Evolutionary conservation across 2,888 invertebrate genomes (phyloP).

Genomic region (Xylophagus ater): DNA sequence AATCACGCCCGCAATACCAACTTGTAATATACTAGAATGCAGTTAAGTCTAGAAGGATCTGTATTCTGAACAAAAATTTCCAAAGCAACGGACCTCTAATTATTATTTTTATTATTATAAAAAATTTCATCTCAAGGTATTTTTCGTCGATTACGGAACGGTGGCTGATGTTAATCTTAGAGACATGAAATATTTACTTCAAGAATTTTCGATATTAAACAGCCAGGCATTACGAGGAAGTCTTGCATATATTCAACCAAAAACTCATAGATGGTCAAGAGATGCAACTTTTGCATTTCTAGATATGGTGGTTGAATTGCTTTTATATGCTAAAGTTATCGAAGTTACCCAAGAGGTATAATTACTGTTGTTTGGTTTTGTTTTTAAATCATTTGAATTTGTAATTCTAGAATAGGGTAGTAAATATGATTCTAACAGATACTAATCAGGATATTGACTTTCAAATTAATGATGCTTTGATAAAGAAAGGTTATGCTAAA

Average conservation of each 20-base stretch:
- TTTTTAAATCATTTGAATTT: neutral
- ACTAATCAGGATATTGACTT: conserved; percentile 13
- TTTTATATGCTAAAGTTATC: conserved; percentile 14
- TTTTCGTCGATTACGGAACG: conserved; percentile 16
- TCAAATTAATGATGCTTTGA: conserved; percentile 15
- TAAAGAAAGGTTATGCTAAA: conserved; percentile 10
- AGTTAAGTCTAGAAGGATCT: too few species aligned
- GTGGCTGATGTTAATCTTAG: neutral
- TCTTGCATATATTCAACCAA: conserved; percentile 14
- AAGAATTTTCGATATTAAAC: conserved; percentile 11
- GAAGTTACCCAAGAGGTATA: conserved; percentile 13
- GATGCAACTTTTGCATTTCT: conserved; percentile 15
- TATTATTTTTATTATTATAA: too few species aligned
- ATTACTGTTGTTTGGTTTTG: neutral
- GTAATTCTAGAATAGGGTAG: conserved; percentile 9
- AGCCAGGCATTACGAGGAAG: conserved; percentile 13
- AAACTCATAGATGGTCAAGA: conserved; percentile 12
- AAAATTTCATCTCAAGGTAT: too few species aligned
- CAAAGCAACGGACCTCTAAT: too few species aligned
- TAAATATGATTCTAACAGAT: conserved; percentile 13
- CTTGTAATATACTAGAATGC: too few species aligned
- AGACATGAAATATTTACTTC: conserved; percentile 12
- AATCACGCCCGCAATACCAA: too few species aligned
- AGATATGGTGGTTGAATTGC: conserved; percentile 11
- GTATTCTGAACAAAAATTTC: too few species aligned